These are phyloP conservation scores for Terrapene triunguis DNA, from an alignment of 2,113 vertebrate genomes.

Conservation along the genomic window DNA sequence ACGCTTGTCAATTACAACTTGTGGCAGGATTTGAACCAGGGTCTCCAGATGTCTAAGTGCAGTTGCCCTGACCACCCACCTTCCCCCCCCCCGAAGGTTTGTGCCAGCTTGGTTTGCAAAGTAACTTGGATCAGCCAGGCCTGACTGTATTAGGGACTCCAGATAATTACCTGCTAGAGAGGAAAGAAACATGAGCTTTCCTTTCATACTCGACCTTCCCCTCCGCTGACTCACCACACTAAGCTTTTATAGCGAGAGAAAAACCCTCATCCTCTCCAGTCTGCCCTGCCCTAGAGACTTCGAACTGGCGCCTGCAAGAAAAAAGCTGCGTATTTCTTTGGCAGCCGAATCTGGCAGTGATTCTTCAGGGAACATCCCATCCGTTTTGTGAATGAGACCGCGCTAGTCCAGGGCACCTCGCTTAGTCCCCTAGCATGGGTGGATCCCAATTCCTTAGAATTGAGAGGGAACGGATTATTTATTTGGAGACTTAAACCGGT, in stretches of 20 bases:
- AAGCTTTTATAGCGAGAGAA: neutral
- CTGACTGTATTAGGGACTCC: neutral
- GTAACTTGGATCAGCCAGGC: neutral
- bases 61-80: neutral
- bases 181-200: slow-evolving; percentile 11
- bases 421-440: neutral
- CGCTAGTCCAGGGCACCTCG: neutral
- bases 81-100: too few species aligned
- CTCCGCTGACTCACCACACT: neutral
- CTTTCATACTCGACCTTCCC: neutral
- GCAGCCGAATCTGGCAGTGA: neutral
- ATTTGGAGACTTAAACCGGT: neutral
- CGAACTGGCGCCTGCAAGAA: neutral
- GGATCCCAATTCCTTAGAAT: neutral
- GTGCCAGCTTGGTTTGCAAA: neutral
- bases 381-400: neutral
- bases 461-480: too few species aligned
- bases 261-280: neutral
- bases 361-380: neutral
- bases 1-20: neutral
- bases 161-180: slow-evolving; percentile 19
- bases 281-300: neutral
- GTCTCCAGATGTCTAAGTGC: too few species aligned
- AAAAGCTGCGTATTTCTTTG: neutral
- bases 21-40: neutral